Evolutionary conservation across 1,140 invertebrate genomes (phyloP).

Genomic region (Heliconius hermathena): DNA sequence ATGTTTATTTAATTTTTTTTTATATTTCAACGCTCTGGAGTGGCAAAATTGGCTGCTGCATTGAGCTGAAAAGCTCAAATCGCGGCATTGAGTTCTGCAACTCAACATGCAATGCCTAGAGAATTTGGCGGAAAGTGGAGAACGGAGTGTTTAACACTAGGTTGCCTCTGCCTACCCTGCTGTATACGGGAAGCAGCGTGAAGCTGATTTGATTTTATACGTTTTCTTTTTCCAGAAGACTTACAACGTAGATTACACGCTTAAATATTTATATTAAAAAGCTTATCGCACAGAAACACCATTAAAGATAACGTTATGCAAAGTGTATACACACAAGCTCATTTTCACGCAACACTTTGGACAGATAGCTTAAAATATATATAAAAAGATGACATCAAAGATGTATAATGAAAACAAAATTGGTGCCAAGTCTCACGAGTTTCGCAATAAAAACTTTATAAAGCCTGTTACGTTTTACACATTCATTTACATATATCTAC

Average conservation of each 20-base stretch:
- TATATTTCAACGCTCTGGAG: too few relatives aligned
- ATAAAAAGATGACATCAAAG: constrained; percentile 11
- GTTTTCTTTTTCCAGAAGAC: too few relatives aligned
- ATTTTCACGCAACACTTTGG: not conserved
- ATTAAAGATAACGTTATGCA: constrained; percentile 6
- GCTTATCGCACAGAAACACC: not conserved
- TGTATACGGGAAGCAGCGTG: too few relatives aligned
- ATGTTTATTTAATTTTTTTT: too few relatives aligned
- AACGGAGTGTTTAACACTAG: too few relatives aligned
- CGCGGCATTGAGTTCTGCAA: too few relatives aligned
- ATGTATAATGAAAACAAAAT: constrained; percentile 16
- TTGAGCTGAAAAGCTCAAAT: too few relatives aligned
- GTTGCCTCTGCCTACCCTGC: too few relatives aligned
- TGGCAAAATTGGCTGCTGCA: too few relatives aligned
- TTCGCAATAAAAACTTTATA: constrained; percentile 13
- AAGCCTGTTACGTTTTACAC: constrained; percentile 12
- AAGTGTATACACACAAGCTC: constrained; percentile 3
- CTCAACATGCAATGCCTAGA: too few relatives aligned
- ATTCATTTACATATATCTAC: constrained; percentile 9
- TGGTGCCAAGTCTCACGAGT: constrained; percentile 9
- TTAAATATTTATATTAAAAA: constrained; percentile 1
- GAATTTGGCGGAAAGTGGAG: too few relatives aligned
- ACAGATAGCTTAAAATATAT: not conserved
- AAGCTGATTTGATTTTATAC: too few relatives aligned
- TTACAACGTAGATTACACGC: not conserved